These are phyloP conservation scores for Riparia riparia DNA, from an alignment of 2,113 vertebrate species.

Conservation along the genomic window DNA sequence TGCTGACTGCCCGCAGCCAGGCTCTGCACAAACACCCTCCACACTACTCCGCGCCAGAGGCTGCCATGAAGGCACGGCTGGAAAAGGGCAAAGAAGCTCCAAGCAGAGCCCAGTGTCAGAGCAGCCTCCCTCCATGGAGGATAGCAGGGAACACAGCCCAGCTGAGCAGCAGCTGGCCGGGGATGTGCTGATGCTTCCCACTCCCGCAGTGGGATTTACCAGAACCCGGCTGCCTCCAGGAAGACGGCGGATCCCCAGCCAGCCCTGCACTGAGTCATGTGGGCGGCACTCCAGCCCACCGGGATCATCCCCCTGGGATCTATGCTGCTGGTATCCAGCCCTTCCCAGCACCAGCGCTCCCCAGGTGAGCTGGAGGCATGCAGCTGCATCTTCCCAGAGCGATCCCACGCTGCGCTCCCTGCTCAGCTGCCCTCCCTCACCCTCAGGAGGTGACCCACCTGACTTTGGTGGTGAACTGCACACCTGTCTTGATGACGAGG, in stretches of 20 bases:
- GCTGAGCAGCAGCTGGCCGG: not conserved
- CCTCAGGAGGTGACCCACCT: constrained; percentile 76
- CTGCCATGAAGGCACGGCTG: not conserved
- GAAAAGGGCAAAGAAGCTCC: not conserved
- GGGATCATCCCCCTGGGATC: not conserved
- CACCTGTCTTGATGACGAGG: constrained; percentile 96
- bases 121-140: not conserved
- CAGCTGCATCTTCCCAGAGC: not conserved
- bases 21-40: not conserved
- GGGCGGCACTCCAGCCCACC: not conserved
- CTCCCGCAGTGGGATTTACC: not conserved
- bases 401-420: not conserved
- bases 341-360: not conserved
- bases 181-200: not conserved
- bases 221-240: not conserved
- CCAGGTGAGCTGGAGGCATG: not conserved
- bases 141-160: not conserved
- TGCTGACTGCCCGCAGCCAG: not conserved
- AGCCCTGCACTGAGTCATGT: not conserved
- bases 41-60: rapidly evolving
- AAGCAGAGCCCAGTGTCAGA: rapidly evolving
- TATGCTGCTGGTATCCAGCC: not conserved
- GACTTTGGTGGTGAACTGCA: constrained; percentile 99
- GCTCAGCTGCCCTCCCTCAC: not conserved
- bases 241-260: not conserved